Base-by-base conservation (phyloP, 2,797 vertebrate species). In the Gallinago stenura region DNA sequence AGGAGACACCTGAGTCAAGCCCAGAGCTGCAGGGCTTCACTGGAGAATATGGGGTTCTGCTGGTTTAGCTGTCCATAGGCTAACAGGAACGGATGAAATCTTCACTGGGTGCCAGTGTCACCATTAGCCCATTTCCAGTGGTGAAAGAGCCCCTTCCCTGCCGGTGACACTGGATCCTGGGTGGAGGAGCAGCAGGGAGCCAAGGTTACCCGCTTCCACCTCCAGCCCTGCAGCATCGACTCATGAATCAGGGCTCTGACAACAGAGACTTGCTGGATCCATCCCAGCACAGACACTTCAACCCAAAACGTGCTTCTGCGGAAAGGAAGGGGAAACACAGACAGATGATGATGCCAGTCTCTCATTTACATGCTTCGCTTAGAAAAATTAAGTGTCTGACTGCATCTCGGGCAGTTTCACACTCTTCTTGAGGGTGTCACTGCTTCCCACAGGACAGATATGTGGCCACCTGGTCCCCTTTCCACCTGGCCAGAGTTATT, bases 281-380 rank as follows among this genome's bases (percentile, higher is more conserved):
- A 80, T 86, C 95, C 75, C 88, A 86, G 61, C 92, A 35, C 88
- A 86, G 95, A 93, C 65, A 19, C 90, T 81, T 65, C 92, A 81
- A 90, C 33, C 90, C 90, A 31, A 95, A 90, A 70, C 21, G 77
- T 64, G 93, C 95, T 69, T 58, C 90, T 57, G 19, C 54, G 13
- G 83, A 86, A 78, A 83, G 80, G 90, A 80, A 78, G 70, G 65
- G 92, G 94, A 88, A 93, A 80, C 90, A 69, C 78, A 69, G 60
- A 46, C 48, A 33, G 12, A 75, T 92, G 37, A 37, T 83, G 70
- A 37, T 83, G 72, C 90, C 83, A 46, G 69, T 8, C 94, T 57
- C 33, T 90, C 86, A 71, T 93, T 96, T 71, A 71, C 88, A 53
- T 50, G 77, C 88, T 89, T 13, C 48, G 21, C 58, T 94, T 10